A percentile compares a stretch with the other conserved stretches of the same genome.
Evolutionary conservation across 2,888 invertebrate genomes (phyloP).

Genomic region (Carabus problematicus): DNA sequence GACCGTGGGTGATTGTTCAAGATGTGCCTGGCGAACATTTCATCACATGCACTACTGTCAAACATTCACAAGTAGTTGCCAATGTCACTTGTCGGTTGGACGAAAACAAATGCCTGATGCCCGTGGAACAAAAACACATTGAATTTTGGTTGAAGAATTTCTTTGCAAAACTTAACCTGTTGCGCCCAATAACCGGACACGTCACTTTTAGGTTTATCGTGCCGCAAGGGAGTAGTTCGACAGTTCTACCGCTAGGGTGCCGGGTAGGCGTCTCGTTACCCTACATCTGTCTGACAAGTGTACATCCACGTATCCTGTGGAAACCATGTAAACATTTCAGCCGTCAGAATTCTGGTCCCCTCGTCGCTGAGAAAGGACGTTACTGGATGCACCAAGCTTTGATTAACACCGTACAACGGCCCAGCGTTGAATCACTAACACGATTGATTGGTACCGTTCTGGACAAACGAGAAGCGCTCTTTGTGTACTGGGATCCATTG

Average conservation of each 20-base stretch:
- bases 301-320: constrained; percentile 71
- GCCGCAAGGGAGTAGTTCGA: constrained; percentile 64
- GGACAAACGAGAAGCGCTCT: constrained; percentile 81
- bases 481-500: constrained; percentile 84
- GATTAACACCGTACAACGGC: constrained; percentile 59
- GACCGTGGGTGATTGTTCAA: constrained; percentile 80
- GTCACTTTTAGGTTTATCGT: constrained; percentile 79
- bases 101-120: constrained; percentile 71
- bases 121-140: constrained; percentile 72
- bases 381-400: constrained; percentile 70
- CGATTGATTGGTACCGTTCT: constrained; percentile 72
- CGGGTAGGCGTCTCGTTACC: constrained; percentile 81
- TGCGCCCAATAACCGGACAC: constrained; percentile 77
- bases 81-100: constrained; percentile 82
- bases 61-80: constrained; percentile 78
- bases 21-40: constrained; percentile 79
- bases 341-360: constrained; percentile 63
- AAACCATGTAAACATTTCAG: constrained; percentile 69
- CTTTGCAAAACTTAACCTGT: constrained; percentile 69
- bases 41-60: constrained; percentile 83
- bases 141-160: constrained; percentile 77
- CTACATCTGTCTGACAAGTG: constrained; percentile 78
- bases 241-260: constrained; percentile 71
- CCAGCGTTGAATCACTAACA: constrained; percentile 63
- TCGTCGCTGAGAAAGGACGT: constrained; percentile 61